Percentiles rank a stretch among this genome's conserved stretches.
Evolutionary conservation across 1,140 invertebrate genomes (phyloP).

Genomic region (Drosophila neocordata): DNA sequence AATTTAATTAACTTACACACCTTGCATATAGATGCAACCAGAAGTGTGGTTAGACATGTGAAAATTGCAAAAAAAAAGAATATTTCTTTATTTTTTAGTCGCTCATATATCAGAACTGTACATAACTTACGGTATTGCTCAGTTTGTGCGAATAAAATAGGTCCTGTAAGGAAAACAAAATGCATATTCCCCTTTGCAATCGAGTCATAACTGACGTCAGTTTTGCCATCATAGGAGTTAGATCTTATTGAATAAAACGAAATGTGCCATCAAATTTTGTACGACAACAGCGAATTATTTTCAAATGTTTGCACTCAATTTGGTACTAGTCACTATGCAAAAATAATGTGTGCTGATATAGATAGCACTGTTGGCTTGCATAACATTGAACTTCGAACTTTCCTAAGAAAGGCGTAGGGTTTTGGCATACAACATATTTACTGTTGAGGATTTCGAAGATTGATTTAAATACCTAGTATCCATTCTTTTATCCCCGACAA

Average conservation of each 20-base stretch:
- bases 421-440: not conserved
- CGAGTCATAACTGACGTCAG: constrained; percentile 4
- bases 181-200: not conserved
- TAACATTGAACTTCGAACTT: not conserved
- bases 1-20: too few species aligned
- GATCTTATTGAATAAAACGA: not conserved
- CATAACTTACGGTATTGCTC: not conserved
- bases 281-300: not conserved
- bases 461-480: not conserved
- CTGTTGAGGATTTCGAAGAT: not conserved
- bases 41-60: not conserved
- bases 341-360: not conserved
- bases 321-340: constrained; percentile 1
- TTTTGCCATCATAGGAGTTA: not conserved
- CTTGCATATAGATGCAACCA: constrained; percentile 5
- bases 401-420: not conserved
- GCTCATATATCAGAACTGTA: not conserved
- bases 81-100: not conserved
- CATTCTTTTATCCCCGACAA: not conserved
- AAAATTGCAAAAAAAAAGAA: not conserved
- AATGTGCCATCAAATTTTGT: constrained; percentile 3
- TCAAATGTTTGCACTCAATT: not conserved
- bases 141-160: not conserved
- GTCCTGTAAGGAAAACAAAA: not conserved
- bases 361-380: not conserved